Conservation (phyloP, 2,797 vertebrate species). For the Choloepus didactylus region DNA sequence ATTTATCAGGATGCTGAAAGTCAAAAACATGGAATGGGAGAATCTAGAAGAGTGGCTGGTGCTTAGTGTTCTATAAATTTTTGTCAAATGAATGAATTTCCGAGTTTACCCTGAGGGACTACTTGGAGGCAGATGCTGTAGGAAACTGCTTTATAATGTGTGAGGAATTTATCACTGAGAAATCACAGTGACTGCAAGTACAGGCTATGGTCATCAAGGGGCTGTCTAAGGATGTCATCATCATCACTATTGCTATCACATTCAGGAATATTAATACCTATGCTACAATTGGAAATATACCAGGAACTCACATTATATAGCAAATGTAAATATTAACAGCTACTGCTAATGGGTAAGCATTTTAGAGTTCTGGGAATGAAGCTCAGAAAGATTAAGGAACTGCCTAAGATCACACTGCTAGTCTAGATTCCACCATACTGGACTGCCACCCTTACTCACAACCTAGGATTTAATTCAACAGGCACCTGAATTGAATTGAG, state of each 20-base stretch:
- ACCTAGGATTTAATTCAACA: neutral
- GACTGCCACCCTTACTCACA: neutral
- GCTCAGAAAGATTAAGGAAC: neutral
- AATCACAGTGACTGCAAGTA: no score
- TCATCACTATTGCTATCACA: no score
- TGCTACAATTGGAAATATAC: neutral
- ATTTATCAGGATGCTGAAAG: neutral
- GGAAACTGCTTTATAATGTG: accelerated
- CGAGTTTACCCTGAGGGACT: neutral
- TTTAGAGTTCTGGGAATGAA: neutral
- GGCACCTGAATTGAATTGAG: neutral
- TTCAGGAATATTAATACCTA: neutral
- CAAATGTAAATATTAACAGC: neutral
- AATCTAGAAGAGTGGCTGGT: neutral
- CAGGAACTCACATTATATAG: no score
- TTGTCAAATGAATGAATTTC: neutral
- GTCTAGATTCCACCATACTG: accelerated
- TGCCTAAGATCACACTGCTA: neutral
- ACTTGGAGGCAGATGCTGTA: accelerated
- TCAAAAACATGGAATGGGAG: neutral
- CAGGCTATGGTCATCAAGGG: no score
- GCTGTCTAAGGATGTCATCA: no score
- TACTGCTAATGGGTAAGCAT: neutral
- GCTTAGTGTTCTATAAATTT: neutral
- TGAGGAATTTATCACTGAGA: no score